Conservation (phyloP, 2,888 invertebrate genomes). For the Xylota sylvarum region DNA sequence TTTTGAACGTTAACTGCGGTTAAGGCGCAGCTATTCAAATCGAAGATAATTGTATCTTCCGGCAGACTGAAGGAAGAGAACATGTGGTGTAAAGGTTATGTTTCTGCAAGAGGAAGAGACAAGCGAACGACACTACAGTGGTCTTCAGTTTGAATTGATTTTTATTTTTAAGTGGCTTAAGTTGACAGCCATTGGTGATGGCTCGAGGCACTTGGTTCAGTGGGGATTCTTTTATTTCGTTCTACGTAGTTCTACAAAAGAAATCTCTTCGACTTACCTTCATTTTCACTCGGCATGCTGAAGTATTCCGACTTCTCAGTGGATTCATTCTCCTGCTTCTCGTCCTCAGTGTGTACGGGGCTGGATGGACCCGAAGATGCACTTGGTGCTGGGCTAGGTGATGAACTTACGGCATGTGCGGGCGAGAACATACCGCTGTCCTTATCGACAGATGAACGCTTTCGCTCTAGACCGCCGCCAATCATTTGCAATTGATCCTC, state of each 20-base stretch:
- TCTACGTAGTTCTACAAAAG: too few species aligned
- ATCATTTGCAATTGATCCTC: constrained; percentile 79
- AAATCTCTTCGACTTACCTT: constrained; percentile 80
- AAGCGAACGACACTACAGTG: constrained; percentile 8
- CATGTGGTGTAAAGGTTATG: constrained; percentile 40
- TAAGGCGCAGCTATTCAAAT: constrained; percentile 28
- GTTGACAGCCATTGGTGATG: not conserved
- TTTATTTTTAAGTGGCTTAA: constrained; percentile 33
- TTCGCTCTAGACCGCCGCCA: constrained; percentile 75
- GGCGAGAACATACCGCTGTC: constrained; percentile 78
- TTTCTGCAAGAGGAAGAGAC: not conserved
- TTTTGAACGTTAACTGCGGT: constrained; percentile 21
- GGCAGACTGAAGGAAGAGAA: constrained; percentile 46
- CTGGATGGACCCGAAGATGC: constrained; percentile 85
- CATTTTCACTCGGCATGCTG: constrained; percentile 82
- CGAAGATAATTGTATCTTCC: constrained; percentile 67
- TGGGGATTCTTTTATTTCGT: too few species aligned
- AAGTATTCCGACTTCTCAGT: constrained; percentile 86
- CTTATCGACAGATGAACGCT: constrained; percentile 82
- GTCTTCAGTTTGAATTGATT: constrained; percentile 14
- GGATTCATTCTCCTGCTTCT: constrained; percentile 87
- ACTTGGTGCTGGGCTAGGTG: constrained; percentile 83
- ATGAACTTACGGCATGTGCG: constrained; percentile 79
- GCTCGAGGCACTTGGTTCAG: not conserved
- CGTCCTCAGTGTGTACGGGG: constrained; percentile 85